Conservation (phyloP, 2,888 invertebrate genomes). For the Aspidapion aeneum region DNA sequence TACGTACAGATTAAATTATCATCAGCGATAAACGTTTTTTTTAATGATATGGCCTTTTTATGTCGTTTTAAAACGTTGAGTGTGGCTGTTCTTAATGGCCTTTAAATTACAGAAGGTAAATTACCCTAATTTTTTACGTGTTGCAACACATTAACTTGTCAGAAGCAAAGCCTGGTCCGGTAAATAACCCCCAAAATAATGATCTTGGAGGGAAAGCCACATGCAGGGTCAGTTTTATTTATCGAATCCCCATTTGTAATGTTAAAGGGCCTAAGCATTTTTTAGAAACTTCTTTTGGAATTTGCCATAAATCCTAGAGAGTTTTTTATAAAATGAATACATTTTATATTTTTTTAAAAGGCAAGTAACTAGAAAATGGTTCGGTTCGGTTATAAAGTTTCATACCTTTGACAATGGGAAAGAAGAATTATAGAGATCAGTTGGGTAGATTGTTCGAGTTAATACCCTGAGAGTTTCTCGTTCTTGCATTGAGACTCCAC, state of each 20-base stretch:
- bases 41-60: not conserved
- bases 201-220: not conserved
- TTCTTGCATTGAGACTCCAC: too few relatives aligned
- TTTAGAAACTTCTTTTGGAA: too few relatives aligned
- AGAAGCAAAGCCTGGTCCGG: not conserved
- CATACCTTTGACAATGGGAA: too few relatives aligned
- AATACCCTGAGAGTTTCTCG: too few relatives aligned
- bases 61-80: too few relatives aligned
- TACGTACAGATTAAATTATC: not conserved
- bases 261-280: not conserved
- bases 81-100: not conserved
- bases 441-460: too few relatives aligned
- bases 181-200: not conserved
- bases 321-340: too few relatives aligned
- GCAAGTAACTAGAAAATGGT: too few relatives aligned
- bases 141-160: not conserved
- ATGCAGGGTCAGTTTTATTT: not conserved
- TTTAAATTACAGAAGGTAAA: not conserved
- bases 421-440: too few relatives aligned
- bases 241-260: not conserved
- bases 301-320: too few relatives aligned
- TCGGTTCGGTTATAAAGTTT: too few relatives aligned
- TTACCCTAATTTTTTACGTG: not conserved
- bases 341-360: too few relatives aligned
- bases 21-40: not conserved